A percentile compares a stretch with the other conserved stretches of the same genome.
Evolutionary conservation across 2,113 vertebrate species (phyloP).

Genomic region (Microtus richardsoni): DNA sequence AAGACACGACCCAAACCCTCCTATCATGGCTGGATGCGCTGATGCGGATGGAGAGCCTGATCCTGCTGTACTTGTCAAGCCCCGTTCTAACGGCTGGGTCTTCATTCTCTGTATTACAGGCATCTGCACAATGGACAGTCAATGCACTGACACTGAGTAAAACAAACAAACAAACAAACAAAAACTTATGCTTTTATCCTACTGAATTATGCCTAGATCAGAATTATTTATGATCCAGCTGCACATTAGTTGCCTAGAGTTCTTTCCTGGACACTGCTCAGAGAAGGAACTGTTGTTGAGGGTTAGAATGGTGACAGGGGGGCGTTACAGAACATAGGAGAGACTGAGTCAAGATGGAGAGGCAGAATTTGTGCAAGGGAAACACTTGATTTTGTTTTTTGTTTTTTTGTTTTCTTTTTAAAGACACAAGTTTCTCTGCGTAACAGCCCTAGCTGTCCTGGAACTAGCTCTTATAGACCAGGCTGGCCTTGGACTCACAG

Average conservation of each 20-base stretch:
- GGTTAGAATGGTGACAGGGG: not conserved
- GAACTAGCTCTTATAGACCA: too few species aligned
- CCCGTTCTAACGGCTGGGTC: not conserved
- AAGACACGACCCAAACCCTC: not conserved
- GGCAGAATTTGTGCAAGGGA: not conserved
- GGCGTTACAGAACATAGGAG: not conserved
- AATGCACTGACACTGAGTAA: not conserved
- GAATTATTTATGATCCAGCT: not conserved
- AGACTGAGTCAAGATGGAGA: not conserved
- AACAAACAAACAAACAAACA: not conserved
- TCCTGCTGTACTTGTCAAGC: not conserved
- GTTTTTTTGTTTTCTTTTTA: too few species aligned
- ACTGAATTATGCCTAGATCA: constrained; percentile 18
- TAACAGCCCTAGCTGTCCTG: too few species aligned
- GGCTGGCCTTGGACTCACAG: too few species aligned
- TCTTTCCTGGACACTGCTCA: not conserved
- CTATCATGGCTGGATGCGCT: not conserved
- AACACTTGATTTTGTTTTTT: too few species aligned
- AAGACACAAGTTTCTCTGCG: too few species aligned
- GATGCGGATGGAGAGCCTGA: not conserved
- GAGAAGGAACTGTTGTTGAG: not conserved
- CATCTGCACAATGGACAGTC: not conserved
- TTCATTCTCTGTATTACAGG: not conserved
- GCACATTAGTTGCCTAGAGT: not conserved
- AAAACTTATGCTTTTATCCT: not conserved